Base-by-base conservation (phyloP, 1,140 invertebrate genomes). In the Sweltsa coloradensis region DNA sequence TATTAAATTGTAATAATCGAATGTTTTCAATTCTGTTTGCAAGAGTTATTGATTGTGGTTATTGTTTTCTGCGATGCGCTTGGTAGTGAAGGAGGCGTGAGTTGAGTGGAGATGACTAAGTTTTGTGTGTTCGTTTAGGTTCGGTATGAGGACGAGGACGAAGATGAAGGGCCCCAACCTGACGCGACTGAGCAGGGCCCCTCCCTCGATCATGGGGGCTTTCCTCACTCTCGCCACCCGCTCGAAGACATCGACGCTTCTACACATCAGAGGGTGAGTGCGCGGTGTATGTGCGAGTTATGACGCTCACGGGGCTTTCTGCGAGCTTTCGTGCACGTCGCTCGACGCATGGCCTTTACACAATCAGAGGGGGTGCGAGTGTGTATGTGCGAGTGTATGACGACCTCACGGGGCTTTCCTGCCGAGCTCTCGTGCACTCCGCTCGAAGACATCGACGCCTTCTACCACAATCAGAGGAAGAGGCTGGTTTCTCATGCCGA, bases 171-270 rank as follows among this genome's bases (percentile, higher is more conserved):
- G 66, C 87, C 88, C 62, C 86, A 90, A 72, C 86, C 90, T 63
- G 89, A 94, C 72, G 79, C 85, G 57, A 87, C 85, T 68, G 90
- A 93, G 73, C 87, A 89, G 74, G 89, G 89, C 60, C 89, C 89
- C 62, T 84, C 88, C 69, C 78, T 85, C 67, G 70, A 93, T 73
- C 84, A 90, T 69, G 82, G 84, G 68, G 78, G 79, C 63, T 93
- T 94, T 72, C 89, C 90, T 60, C 74, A 94, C 68, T 73, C 87
- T 65, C 90, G 87, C 69, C 89, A 83, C 66, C 90, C 89, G 63
- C 81, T 95, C 69, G 90, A 94, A 75, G 90, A 95, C 78, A 90
- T 95, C 68, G n/a, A n/a, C n/a, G n/a, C n/a, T n/a, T n/a, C n/a
- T n/a, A n/a, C n/a, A n/a, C n/a, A n/a, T n/a, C 78, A 87, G 78